These are phyloP conservation scores for Epinotia nisella DNA, from an alignment of 2,888 invertebrate genomes.

Conservation along the genomic window DNA sequence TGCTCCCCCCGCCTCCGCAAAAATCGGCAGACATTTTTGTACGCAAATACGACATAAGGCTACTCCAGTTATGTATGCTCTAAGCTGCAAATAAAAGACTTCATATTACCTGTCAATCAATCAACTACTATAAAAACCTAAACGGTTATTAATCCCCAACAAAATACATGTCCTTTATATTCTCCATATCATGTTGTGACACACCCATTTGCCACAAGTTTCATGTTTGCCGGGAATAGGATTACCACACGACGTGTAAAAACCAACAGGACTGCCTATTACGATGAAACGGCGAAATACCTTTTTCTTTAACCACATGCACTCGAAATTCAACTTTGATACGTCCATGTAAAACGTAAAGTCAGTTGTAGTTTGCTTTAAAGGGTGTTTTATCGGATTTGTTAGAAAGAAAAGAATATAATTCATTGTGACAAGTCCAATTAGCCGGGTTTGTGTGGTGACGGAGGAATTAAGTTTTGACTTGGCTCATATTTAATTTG, in stretches of 20 bases:
- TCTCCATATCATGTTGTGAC: slow-evolving; percentile 9
- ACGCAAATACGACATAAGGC: too few relatives aligned
- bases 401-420: slow-evolving; percentile 27
- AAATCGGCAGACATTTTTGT: too few relatives aligned
- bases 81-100: too few relatives aligned
- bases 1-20: too few relatives aligned
- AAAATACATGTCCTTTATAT: neutral
- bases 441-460: slow-evolving; percentile 17
- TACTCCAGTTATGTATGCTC: too few relatives aligned
- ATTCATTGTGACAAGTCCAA: slow-evolving; percentile 38
- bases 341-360: neutral
- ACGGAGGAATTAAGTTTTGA: slow-evolving; percentile 30
- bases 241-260: slow-evolving; percentile 25
- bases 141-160: neutral
- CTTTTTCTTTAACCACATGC: slow-evolving; percentile 16
- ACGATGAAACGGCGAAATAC: slow-evolving; percentile 33
- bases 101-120: neutral
- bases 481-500: slow-evolving; percentile 10
- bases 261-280: slow-evolving; percentile 29
- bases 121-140: neutral
- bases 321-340: neutral
- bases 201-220: slow-evolving; percentile 14
- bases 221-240: slow-evolving; percentile 13
- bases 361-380: neutral
- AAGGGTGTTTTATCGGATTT: slow-evolving; percentile 32